phyloP scores from a whole-genome alignment of 1,140 invertebrate genomes.

The Lepidurus packardi region DNA sequence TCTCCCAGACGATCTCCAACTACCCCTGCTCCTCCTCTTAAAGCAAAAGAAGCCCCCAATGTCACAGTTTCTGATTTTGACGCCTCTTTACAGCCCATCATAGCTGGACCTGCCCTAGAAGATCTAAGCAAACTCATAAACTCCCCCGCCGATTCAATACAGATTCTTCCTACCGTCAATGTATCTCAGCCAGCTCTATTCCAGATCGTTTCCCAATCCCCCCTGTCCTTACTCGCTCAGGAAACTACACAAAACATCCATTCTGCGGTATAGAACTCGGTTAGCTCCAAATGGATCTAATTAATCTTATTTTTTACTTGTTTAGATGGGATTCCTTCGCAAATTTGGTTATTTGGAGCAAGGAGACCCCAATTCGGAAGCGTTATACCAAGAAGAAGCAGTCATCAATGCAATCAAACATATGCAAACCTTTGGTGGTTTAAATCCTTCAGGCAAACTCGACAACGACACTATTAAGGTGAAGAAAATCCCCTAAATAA shows the following conservation, averaged over 20 bases:
- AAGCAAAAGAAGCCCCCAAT: neutral
- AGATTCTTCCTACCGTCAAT: neutral
- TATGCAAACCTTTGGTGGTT: slow-evolving; percentile 61
- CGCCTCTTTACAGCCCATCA: neutral
- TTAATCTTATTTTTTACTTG: neutral
- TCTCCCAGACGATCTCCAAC: too few relatives aligned
- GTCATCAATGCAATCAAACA: slow-evolving; percentile 55
- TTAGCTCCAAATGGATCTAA: neutral
- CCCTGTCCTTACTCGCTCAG: slow-evolving; percentile 2
- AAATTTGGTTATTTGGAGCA: slow-evolving; percentile 56
- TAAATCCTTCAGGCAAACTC: slow-evolving; percentile 56
- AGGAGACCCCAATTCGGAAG: slow-evolving; percentile 46
- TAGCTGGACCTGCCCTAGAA: neutral
- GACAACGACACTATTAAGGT: slow-evolving; percentile 56
- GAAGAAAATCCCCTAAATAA: slow-evolving; percentile 36
- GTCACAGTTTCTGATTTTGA: neutral
- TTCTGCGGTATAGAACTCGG: neutral
- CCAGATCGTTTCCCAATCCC: neutral
- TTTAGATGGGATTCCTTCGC: slow-evolving; percentile 56
- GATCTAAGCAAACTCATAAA: neutral
- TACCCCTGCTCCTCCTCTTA: too few relatives aligned
- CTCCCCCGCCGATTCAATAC: neutral
- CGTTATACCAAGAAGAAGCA: slow-evolving; percentile 54
- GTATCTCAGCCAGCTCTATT: neutral
- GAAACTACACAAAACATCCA: neutral